Base-by-base conservation (phyloP, 2,888 invertebrate species). In the Drosophila greeni region DNA sequence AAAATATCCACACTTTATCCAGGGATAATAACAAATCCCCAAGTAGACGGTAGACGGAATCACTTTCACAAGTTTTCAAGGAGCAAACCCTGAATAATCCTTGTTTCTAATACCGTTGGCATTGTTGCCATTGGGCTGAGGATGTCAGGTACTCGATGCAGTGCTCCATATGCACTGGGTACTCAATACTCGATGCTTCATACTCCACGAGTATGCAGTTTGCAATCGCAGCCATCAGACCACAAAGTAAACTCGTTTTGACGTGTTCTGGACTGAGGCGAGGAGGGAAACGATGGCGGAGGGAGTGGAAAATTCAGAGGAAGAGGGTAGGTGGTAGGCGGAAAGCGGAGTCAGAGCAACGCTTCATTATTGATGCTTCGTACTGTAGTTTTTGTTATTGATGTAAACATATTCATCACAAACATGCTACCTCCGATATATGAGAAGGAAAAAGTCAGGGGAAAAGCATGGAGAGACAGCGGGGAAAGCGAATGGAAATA, bases 401-500 rank as follows among this genome's bases (percentile, higher is more conserved):
- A 79, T 79, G 79, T 79, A 73, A 79, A 72, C 79, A 76, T 79
- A 79, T 79, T 73, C 79, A 82, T 79, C 82, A 76, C 67, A 54
- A 51, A 45, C 67, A 62, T 66, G 65, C 40, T 62, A 60, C 60
- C 61, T 51, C 16, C 31, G 33, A 45, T 47, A 45, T 47, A 26
- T 24, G 42, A 16, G 40, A 11, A 8, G 16, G 20, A 23, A 23
- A 26, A 52, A 31, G 37, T 16, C 12, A 8, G 20, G 26, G 36
- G 11, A 5, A n/a, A 12, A 4, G 31, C 0, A 12, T 12, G 31
- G 23, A 5, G 20, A 37, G 26, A 20, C 18, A 18, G 43, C 24
- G 33, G 34, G 34, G 45, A 24, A 26, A 26, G 24, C n/a, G 23
- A n/a, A n/a, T n/a, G 40, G 5, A 26, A 45, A 31, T 14, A 2